Evolutionary conservation across 2,113 vertebrate genomes (phyloP), one percentile per base, ranked within the genome.

Genomic region (Chaetodon auriga): DNA sequence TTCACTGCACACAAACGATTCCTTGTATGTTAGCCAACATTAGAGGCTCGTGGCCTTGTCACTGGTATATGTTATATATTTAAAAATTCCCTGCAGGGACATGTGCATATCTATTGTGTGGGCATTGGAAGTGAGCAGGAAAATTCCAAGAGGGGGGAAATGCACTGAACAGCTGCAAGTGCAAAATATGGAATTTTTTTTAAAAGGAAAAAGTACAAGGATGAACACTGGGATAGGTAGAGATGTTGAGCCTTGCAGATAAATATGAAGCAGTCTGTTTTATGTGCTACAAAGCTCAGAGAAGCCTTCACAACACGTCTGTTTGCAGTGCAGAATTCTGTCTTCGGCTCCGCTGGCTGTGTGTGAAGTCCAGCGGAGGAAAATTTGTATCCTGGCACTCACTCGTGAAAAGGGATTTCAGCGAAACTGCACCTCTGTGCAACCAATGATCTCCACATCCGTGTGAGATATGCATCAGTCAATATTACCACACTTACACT

Each of bases 341-440:
- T 3, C 3, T 58, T 30, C 15, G 25, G 21, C 7, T n/a, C 41
- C 7, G 19, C 11, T 21, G 19, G 23, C 45, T 43, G 70, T 23
- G 21, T 1, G 18, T 63, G 25, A 61, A 61, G 30, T 54, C 66
- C 66, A 65, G 11, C 58, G 36, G 38, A 53, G 18, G 23, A 14
- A 54, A 54, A 62, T 62, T 1, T 65, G 21, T 13, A 43, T 49
- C 21, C 69, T 57, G 43, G 45, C 77, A 84, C 54, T 54, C 0
- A 6, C 18, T 6, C 0, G 73, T 36, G 68, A 77, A 80, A 76
- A 49, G 30, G 11, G 10, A 68, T 58, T 51, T 51, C 21, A 75
- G 76, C 62, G 45, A 8, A 84, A 66, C 43, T 4, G 19, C 74
- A 81, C 23, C 36, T 84, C 45, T 23, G 69, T 7, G 80, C n/a